phyloP scores from a whole-genome alignment of 2,888 invertebrate species.

The Neoaliturus tenellus region DNA sequence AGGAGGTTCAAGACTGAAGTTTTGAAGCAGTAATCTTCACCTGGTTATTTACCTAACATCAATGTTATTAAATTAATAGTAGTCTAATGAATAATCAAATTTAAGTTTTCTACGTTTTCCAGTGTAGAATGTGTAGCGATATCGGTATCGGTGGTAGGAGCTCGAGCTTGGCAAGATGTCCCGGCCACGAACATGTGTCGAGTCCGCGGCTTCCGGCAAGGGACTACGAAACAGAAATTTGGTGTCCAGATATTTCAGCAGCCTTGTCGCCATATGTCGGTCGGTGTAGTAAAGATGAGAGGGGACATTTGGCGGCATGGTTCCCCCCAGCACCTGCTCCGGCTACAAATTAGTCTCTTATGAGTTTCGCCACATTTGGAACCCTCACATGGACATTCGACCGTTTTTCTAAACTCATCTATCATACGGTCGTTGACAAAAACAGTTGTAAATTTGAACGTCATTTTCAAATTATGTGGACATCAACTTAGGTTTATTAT shows the following conservation, averaged over 20 bases:
- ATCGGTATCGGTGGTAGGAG: no score
- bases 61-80: no score
- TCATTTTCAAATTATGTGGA: no score
- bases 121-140: no score
- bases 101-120: no score
- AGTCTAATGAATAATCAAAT: no score
- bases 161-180: background rate
- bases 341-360: slow-evolving; percentile 43
- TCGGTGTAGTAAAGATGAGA: slow-evolving; percentile 29
- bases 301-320: slow-evolving; percentile 18
- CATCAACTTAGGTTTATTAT: no score
- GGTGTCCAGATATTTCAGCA: slow-evolving; percentile 47
- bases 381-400: background rate
- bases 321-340: background rate
- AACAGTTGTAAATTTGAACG: no score
- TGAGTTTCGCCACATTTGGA: slow-evolving; percentile 46
- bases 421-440: background rate
- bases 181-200: background rate
- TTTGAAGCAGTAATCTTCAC: no score
- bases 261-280: slow-evolving; percentile 42
- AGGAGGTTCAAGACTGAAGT: no score
- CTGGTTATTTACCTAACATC: no score
- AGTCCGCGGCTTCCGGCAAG: background rate
- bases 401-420: background rate
- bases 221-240: slow-evolving; percentile 1